Percentiles rank a stretch among this genome's conserved stretches.
Evolutionary conservation across 1,140 invertebrate species (phyloP).

Genomic region (Wasmannia auropunctata): DNA sequence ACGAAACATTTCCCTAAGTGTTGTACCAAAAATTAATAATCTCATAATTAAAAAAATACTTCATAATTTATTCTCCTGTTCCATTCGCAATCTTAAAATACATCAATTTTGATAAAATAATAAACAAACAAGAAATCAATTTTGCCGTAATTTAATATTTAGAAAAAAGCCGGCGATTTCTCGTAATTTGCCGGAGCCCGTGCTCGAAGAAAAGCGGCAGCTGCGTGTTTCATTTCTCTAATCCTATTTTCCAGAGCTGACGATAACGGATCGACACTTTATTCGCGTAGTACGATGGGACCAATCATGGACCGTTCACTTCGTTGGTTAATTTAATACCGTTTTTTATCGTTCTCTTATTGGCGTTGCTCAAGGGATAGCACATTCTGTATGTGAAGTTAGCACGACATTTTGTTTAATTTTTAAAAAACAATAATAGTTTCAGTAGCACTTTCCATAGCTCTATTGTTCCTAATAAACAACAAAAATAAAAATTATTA

Average conservation of each 20-base stretch:
- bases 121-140: neutral
- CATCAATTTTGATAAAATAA: neutral
- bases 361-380: neutral
- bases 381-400: too few species aligned
- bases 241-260: constrained; percentile 38
- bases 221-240: constrained; percentile 43
- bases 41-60: neutral
- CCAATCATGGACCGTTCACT: constrained; percentile 40
- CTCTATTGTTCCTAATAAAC: too few species aligned
- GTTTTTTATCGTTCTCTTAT: constrained; percentile 17
- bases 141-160: neutral
- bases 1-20: too few species aligned
- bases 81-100: neutral
- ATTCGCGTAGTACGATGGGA: neutral
- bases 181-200: neutral
- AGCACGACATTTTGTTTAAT: too few species aligned
- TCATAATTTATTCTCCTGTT: neutral
- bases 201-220: neutral
- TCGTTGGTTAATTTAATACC: constrained; percentile 49
- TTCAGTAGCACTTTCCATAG: too few species aligned
- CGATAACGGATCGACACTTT: constrained; percentile 29
- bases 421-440: too few species aligned
- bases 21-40: neutral
- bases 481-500: too few species aligned
- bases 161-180: neutral